phyloP scores from a whole-genome alignment of 2,113 vertebrate species.

The Osmerus eperlanus region DNA sequence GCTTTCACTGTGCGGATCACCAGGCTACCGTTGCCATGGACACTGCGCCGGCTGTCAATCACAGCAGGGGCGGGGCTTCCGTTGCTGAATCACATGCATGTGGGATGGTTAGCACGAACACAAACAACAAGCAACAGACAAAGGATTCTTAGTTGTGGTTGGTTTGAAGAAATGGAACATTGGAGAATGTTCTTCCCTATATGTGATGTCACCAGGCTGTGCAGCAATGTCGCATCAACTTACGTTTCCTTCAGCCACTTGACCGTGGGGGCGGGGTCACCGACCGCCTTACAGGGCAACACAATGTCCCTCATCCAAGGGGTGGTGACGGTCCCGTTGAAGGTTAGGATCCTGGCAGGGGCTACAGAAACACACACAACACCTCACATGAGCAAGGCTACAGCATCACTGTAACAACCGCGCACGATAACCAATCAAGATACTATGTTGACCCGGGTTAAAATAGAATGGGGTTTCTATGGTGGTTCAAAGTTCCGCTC shows the following conservation, averaged over 20 bases:
- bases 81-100: slow-evolving; percentile 71
- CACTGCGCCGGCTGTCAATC: slow-evolving; percentile 89
- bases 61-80: slow-evolving; percentile 89
- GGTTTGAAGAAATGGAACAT: background rate
- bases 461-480: background rate
- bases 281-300: slow-evolving; percentile 92
- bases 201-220: background rate
- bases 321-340: slow-evolving; percentile 92
- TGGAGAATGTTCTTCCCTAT: background rate
- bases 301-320: slow-evolving; percentile 98
- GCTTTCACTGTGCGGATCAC: slow-evolving; percentile 95
- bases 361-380: slow-evolving; percentile 66
- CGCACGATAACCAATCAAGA: too few species aligned
- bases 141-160: too few species aligned
- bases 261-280: slow-evolving; percentile 89
- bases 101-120: slow-evolving; percentile 6
- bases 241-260: slow-evolving; percentile 99
- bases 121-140: background rate
- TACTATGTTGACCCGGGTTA: too few species aligned
- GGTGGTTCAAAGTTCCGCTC: too few species aligned
- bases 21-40: slow-evolving; percentile 95
- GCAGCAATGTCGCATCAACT: slow-evolving; percentile 38
- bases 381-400: background rate
- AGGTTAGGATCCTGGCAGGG: slow-evolving; percentile 91
- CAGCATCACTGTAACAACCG: too few species aligned